Evolutionary conservation across 2,888 invertebrate genomes (phyloP), one percentile per base, ranked within the genome.

Genomic region (Beris morrisii): DNA sequence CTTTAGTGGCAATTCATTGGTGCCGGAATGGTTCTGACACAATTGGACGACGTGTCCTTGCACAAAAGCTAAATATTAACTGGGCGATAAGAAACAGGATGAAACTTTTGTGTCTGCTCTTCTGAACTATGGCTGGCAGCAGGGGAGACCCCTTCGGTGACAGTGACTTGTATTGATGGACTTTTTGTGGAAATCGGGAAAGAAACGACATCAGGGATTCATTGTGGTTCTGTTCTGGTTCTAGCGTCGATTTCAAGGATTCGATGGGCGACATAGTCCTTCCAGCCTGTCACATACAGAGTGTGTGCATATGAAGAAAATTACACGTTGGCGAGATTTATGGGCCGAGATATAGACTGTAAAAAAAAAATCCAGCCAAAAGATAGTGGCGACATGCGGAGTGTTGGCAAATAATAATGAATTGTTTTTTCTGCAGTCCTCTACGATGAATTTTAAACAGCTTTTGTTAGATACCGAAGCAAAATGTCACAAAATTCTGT

Each of bases 111-210:
- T 45, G 45, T 45, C 13, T 15, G 13, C 50, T 4, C 22, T 15
- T 13, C 45, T 5, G 44, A 43, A 15, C 13, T 12, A n/a, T 38
- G 4, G 13, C n/a, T 13, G 15, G 12, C 13, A n/a, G 45, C 13
- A 45, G 9, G 15, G 28, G 15, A 6, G 13, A 22, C 43, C 38
- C 15, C 44, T 53, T 2, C 43, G 12, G 15, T 57, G 57, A 44
- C 45, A 45, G 13, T 57, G 57, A 57, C 57, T 44, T 22, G 44
- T 44, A 57, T 57, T 45, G 57, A 57, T 57, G 44, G 45, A 28
- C 44, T 5, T 28, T 44, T 57, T 45, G 45, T 45, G 57, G 28
- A 15, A 44, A 57, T 28, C 28, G 38, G 9, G 38, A 5, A 38
- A 38, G 38, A 38, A 38, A 38, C 38, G 1, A 22, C 22, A 3